Evolutionary conservation across 2,113 vertebrate species (phyloP), one percentile per base, ranked within the genome.

Genomic region (Psephotus haematonotus): DNA sequence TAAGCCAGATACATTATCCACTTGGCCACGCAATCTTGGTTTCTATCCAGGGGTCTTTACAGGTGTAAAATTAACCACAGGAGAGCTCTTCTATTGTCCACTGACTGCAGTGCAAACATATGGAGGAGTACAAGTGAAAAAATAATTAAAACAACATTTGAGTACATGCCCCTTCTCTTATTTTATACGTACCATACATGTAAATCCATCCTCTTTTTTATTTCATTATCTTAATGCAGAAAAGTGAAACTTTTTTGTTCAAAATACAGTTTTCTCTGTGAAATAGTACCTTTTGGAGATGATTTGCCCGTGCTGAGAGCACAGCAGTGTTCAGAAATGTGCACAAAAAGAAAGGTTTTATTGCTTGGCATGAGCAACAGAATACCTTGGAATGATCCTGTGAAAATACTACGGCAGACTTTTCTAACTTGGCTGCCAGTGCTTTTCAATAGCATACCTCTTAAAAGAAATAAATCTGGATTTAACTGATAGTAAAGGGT

Each of bases 11-110:
- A 80, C 55, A 94, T 97, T 87, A 95, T 89, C 90, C 82, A 62
- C 71, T 95, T 95, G 97, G 95, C 90, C 84, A 75, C 0, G 3
- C 68, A 91, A 46, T 90, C 88, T 92, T 97, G 95, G 88, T 93
- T 75, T 87, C 68, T 86, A 91, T 94, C 96, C 95, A 95, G 71
- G 52, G 78, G 93, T 87, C 89, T 97, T 94, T 92, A 95, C 95
- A 97, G 96, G 96, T 97, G 88, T 97, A 95, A 95, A 95, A 96
- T 90, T 68, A 95, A 91, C 92, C 96, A 92, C 93, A 83, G 93
- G 96, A 94, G 95, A 94, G 74, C 87, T 97, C 93, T 93, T 95
- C 94, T 91, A 70, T 97, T 98, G 93, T 97, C 97, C 94, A 85
- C 95, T 84, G 88, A 95, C 87, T 95, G 93, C 93, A 95, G 79